Conservation (phyloP, 2,888 invertebrate genomes). For the Acronicta alni region DNA sequence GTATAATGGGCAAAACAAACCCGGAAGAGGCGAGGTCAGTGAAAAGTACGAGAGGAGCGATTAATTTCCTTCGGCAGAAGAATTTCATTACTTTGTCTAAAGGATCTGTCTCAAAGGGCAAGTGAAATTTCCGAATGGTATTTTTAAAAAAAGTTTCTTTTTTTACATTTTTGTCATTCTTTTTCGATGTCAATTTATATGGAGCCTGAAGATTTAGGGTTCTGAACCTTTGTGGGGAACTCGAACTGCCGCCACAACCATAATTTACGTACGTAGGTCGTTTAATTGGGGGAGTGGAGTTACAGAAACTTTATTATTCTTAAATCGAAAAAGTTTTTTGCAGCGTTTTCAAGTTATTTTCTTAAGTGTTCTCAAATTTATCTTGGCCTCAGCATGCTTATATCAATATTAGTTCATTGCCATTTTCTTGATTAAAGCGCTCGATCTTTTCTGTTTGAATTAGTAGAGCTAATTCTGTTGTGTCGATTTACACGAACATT, state of each 20-base stretch:
- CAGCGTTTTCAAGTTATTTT: slow-evolving; percentile 6
- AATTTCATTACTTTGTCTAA: slow-evolving; percentile 62
- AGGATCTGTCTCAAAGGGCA: slow-evolving; percentile 50
- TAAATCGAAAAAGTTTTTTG: slow-evolving; percentile 61
- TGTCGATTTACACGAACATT: no score
- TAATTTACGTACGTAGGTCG: slow-evolving; percentile 17
- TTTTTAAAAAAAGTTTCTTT: slow-evolving; percentile 30
- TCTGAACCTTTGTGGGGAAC: slow-evolving; percentile 8
- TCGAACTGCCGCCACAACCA: slow-evolving; percentile 7
- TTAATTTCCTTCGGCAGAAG: slow-evolving; percentile 61
- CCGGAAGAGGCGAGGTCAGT: slow-evolving; percentile 27
- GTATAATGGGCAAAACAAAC: slow-evolving; percentile 34
- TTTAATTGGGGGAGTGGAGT: slow-evolving; percentile 52
- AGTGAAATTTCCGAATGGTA: slow-evolving; percentile 33
- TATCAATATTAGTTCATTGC: slow-evolving; percentile 12
- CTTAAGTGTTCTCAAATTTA: slow-evolving; percentile 12
- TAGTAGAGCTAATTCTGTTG: no score
- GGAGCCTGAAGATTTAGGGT: slow-evolving; percentile 9
- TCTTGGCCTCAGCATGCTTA: not conserved
- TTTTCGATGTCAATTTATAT: slow-evolving; percentile 14
- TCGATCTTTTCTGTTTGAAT: not conserved
- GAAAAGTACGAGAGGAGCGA: slow-evolving; percentile 46
- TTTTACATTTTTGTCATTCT: slow-evolving; percentile 23
- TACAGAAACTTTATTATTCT: slow-evolving; percentile 26
- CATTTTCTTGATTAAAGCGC: slow-evolving; percentile 6